These are phyloP conservation scores for Caenorhabditis drosophilae DNA, from an alignment of 2,888 invertebrate genomes.

Conservation along the genomic window DNA sequence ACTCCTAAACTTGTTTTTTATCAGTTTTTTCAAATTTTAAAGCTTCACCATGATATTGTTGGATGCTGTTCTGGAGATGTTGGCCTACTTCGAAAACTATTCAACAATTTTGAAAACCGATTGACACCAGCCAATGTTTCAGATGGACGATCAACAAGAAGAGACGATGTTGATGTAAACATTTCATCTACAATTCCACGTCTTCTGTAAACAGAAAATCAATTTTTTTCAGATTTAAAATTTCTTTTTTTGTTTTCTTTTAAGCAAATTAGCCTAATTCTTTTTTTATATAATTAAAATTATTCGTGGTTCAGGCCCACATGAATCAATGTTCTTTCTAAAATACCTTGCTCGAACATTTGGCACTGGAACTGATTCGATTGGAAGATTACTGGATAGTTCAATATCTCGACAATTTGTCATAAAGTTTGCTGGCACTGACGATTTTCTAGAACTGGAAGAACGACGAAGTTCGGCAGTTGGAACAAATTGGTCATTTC, in stretches of 20 bases:
- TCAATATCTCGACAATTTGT: not conserved
- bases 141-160: conserved; percentile 49
- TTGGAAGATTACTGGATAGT: too few species aligned
- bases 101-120: conserved; percentile 54
- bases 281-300: too few species aligned
- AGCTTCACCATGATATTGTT: conserved; percentile 39
- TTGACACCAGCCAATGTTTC: conserved; percentile 57
- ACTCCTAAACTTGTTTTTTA: conserved; percentile 8
- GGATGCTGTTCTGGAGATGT: conserved; percentile 56
- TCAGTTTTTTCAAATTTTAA: not conserved
- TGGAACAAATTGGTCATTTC: conserved; percentile 41
- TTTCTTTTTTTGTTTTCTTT: too few species aligned
- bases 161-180: conserved; percentile 24
- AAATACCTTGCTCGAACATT: conserved; percentile 7
- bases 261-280: too few species aligned
- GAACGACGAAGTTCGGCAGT: conserved; percentile 22
- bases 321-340: not conserved
- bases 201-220: conserved; percentile 16
- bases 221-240: too few species aligned
- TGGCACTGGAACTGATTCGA: not conserved
- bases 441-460: conserved; percentile 27
- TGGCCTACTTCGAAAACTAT: conserved; percentile 51
- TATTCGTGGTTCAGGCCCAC: too few species aligned
- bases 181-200: conserved; percentile 50
- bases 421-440: conserved; percentile 14